Percentiles rank a stretch among this genome's conserved stretches.
Conservation (phyloP, 1,140 invertebrate genomes). For the Dinoponera quadriceps region DNA sequence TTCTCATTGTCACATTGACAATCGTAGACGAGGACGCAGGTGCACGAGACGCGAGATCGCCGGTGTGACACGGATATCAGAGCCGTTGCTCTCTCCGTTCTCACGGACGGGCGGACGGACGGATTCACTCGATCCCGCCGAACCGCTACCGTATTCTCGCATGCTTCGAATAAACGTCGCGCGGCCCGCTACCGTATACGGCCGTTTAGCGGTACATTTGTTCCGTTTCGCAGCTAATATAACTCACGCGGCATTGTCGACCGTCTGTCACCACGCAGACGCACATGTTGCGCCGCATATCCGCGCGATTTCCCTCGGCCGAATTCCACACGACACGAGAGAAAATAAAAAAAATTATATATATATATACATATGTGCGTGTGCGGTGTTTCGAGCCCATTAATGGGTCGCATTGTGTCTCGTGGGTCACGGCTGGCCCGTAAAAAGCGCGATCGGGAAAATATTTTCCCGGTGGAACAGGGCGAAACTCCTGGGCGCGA, state of each 20-base stretch:
- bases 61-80: too few relatives aligned
- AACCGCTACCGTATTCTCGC: slow-evolving; percentile 11
- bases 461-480: slow-evolving; percentile 48
- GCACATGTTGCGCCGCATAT: slow-evolving; percentile 45
- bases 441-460: slow-evolving; percentile 41
- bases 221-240: slow-evolving; percentile 18
- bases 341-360: not conserved
- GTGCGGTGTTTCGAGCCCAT: not conserved
- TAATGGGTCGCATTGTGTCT: slow-evolving; percentile 20
- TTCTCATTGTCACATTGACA: too few relatives aligned
- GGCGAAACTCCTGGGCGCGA: not conserved
- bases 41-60: too few relatives aligned
- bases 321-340: not conserved
- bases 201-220: slow-evolving; percentile 42
- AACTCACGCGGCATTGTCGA: slow-evolving; percentile 31
- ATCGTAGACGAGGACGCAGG: too few relatives aligned
- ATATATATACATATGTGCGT: too few relatives aligned
- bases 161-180: slow-evolving; percentile 1
- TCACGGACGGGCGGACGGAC: not conserved
- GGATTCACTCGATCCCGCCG: not conserved
- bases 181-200: not conserved
- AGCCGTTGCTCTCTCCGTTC: not conserved
- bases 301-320: not conserved
- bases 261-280: slow-evolving; percentile 4
- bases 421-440: not conserved